These are phyloP conservation scores for Drosophila monieri DNA, from an alignment of 2,888 invertebrate genomes.

Conservation along the genomic window DNA sequence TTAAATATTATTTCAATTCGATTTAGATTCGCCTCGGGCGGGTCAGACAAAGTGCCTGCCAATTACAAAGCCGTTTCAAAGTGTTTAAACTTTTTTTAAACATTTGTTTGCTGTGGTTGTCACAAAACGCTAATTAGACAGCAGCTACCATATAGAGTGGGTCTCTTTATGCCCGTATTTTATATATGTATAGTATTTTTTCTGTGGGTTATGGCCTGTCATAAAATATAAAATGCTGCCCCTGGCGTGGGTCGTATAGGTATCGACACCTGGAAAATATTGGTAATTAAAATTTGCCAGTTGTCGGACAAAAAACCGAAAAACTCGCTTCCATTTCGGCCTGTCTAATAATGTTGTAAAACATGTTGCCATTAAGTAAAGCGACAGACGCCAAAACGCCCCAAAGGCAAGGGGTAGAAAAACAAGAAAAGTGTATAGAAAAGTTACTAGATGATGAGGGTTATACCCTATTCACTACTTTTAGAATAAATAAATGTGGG, in stretches of 20 bases:
- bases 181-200: slow-evolving; percentile 19
- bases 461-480: slow-evolving; percentile 21
- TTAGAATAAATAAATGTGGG: too few relatives aligned
- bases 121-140: slow-evolving; percentile 56
- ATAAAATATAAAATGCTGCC: slow-evolving; percentile 69
- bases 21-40: slow-evolving; percentile 18
- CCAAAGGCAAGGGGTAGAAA: slow-evolving; percentile 51
- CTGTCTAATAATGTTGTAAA: slow-evolving; percentile 78
- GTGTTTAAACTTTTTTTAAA: slow-evolving; percentile 30
- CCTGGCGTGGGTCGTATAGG: slow-evolving; percentile 58
- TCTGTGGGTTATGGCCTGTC: slow-evolving; percentile 54
- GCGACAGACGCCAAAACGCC: slow-evolving; percentile 60
- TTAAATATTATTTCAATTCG: slow-evolving; percentile 60
- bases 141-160: slow-evolving; percentile 41
- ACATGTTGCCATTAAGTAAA: slow-evolving; percentile 69
- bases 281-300: slow-evolving; percentile 74
- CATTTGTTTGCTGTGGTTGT: slow-evolving; percentile 42
- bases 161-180: slow-evolving; percentile 7
- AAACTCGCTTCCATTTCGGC: slow-evolving; percentile 36
- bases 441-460: slow-evolving; percentile 13
- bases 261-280: slow-evolving; percentile 73
- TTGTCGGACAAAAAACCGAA: slow-evolving; percentile 16
- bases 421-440: slow-evolving; percentile 7
- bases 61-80: slow-evolving; percentile 73
- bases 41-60: slow-evolving; percentile 58